These are phyloP conservation scores for Gobio occitaniae DNA, from an alignment of 2,797 vertebrate species.

Conservation along the genomic window DNA sequence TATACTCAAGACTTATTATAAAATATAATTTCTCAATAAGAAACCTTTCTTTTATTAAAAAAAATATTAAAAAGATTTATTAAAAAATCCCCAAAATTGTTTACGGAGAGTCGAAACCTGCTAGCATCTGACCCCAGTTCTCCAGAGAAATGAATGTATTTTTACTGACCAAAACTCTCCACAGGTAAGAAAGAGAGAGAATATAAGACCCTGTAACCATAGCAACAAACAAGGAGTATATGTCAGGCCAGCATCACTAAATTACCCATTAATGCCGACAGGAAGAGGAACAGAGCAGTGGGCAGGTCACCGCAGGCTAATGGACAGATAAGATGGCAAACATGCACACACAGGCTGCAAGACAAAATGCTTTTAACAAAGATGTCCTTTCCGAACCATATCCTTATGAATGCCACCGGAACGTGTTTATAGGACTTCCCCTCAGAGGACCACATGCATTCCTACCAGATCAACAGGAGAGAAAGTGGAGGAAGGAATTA, in stretches of 20 bases:
- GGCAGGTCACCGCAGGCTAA: slow-evolving; percentile 81
- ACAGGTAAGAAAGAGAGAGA: slow-evolving; percentile 32
- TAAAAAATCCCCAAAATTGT: neutral
- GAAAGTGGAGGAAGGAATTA: slow-evolving; percentile 11
- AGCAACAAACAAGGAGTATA: slow-evolving; percentile 86
- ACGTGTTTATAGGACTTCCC: slow-evolving; percentile 79
- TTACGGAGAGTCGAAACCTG: neutral
- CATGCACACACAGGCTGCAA: slow-evolving; percentile 62
- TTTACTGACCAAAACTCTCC: slow-evolving; percentile 57
- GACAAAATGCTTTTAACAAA: slow-evolving; percentile 81
- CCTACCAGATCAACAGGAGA: slow-evolving; percentile 54
- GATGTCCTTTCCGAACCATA: slow-evolving; percentile 73
- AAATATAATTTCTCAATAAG: neutral
- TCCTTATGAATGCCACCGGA: slow-evolving; percentile 74
- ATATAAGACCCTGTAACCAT: slow-evolving; percentile 81
- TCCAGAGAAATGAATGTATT: slow-evolving; percentile 52
- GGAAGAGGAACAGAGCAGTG: slow-evolving; percentile 76
- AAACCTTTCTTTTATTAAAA: neutral
- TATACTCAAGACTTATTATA: neutral
- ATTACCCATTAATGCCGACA: slow-evolving; percentile 85
- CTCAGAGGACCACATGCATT: slow-evolving; percentile 69
- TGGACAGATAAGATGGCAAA: slow-evolving; percentile 74
- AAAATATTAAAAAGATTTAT: neutral
- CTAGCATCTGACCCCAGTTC: slow-evolving; percentile 37
- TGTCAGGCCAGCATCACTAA: slow-evolving; percentile 85